Base-by-base conservation (phyloP, 2,797 vertebrate species). In the Avahi laniger region DNA sequence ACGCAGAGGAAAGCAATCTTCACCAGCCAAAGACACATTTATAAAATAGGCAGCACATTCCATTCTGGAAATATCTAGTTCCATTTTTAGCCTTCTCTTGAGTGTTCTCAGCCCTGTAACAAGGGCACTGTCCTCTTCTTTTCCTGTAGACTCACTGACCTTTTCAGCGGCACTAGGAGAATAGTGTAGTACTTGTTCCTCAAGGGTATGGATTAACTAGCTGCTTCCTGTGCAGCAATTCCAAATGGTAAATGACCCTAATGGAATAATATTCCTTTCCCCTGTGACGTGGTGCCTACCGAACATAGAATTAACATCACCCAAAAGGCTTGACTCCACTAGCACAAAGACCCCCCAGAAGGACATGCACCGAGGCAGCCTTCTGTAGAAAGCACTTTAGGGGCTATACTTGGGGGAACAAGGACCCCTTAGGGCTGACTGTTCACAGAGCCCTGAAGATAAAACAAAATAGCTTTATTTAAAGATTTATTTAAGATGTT, bases 401-500 rank as follows among this genome's bases (percentile, higher is more conserved):
- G 91, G 86, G 69, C 12, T 82, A 30, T 38, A 43, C 67, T 89
- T 93, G 73, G 63, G 76, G 59, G 17, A 94, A 61, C 75, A 90
- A 97, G 50, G 43, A 79, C 81, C 89, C 94, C 93, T 90, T 78
- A 90, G 93, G 81, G 87, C 89, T 92, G 35, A 48, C 41, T 97
- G 95, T 97, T 97, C 97, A 35, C 84, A 89, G 95, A 98, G 96
- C 97, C 97, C 94, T 97, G 95, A 96, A 98, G 98, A 98, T 98
- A 98, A 98, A 98, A 98, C 98, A 98, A 98, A 98, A 98, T 97
- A 98, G 98, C 98, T 98, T 98, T 98, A 98, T 98, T 99, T 98
- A 98, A 98, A 98, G 98, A 98, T 98, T 98, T 98, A 99, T 98
- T 98, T 97, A 98, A 98, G 98, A 98, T 89, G 97, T 97, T 98